These are phyloP conservation scores for Heptranchias perlo DNA, from an alignment of 2,113 vertebrate species.

Conservation along the genomic window DNA sequence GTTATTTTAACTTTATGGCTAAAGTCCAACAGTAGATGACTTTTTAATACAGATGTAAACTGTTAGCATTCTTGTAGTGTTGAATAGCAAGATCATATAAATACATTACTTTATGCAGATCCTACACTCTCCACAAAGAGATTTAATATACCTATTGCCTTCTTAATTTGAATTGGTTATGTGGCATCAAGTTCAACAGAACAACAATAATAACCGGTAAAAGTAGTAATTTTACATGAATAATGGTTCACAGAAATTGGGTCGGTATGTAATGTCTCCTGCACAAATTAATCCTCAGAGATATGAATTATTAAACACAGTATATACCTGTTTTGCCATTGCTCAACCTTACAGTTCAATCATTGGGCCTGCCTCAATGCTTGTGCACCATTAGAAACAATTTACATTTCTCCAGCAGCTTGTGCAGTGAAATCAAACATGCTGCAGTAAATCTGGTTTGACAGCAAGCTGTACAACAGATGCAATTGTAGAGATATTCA, in stretches of 20 bases:
- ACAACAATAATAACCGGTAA: background rate
- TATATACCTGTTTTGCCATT: background rate
- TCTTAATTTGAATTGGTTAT: background rate
- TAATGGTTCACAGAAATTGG: background rate
- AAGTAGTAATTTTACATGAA: background rate
- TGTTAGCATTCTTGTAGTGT: background rate
- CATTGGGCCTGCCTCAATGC: background rate
- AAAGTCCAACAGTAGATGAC: background rate
- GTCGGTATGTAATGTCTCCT: background rate
- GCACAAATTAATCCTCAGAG: constrained; percentile 20
- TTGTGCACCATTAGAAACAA: background rate
- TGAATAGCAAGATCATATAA: background rate
- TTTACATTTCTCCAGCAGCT: background rate
- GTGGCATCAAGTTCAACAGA: background rate
- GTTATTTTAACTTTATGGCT: background rate
- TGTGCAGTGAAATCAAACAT: background rate
- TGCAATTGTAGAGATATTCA: background rate
- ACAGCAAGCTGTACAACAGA: background rate
- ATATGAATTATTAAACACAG: background rate
- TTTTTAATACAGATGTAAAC: background rate
- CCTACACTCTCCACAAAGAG: background rate
- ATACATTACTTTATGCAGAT: background rate
- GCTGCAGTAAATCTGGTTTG: background rate
- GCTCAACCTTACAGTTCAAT: background rate
- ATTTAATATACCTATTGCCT: background rate